Conservation (phyloP, 2,797 vertebrate genomes). For the Menidia menidia region DNA sequence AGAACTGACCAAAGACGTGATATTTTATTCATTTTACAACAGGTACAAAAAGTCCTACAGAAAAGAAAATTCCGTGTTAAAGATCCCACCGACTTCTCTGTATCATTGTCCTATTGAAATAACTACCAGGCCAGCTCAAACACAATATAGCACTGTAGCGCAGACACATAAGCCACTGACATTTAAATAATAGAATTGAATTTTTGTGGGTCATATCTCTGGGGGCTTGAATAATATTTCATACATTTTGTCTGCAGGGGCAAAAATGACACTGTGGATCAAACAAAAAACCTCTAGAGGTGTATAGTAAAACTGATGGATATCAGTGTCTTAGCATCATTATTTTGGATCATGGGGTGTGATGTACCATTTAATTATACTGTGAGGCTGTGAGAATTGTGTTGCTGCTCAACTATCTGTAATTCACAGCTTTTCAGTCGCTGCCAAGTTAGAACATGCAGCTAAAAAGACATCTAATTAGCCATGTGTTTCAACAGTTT, state of each 20-base stretch:
- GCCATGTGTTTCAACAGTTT: slow-evolving; percentile 35
- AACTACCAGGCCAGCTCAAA: slow-evolving; percentile 4
- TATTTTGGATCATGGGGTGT: slow-evolving; percentile 51
- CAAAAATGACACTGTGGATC: slow-evolving; percentile 19
- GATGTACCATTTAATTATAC: slow-evolving; percentile 63
- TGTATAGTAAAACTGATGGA: slow-evolving; percentile 8
- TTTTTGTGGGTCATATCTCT: slow-evolving; percentile 41
- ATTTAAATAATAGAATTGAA: slow-evolving; percentile 49
- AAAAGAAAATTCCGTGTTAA: background rate
- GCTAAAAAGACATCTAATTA: slow-evolving; percentile 63
- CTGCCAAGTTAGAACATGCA: slow-evolving; percentile 60
- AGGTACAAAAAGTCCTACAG: background rate
- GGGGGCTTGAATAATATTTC: slow-evolving; percentile 47
- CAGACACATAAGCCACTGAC: slow-evolving; percentile 29
- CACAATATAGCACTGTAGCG: slow-evolving; percentile 14
- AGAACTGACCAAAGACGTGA: background rate
- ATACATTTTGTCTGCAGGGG: slow-evolving; percentile 22
- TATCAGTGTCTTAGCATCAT: slow-evolving; percentile 37
- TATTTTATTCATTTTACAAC: background rate
- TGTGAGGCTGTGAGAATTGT: slow-evolving; percentile 36
- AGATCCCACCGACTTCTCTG: background rate
- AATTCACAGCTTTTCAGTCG: slow-evolving; percentile 58
- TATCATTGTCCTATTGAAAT: slow-evolving; percentile 16
- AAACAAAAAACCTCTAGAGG: slow-evolving; percentile 25
- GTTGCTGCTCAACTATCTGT: slow-evolving; percentile 22